These are phyloP conservation scores for Litoditis marina DNA, from an alignment of 2,888 invertebrate genomes.

Conservation along the genomic window DNA sequence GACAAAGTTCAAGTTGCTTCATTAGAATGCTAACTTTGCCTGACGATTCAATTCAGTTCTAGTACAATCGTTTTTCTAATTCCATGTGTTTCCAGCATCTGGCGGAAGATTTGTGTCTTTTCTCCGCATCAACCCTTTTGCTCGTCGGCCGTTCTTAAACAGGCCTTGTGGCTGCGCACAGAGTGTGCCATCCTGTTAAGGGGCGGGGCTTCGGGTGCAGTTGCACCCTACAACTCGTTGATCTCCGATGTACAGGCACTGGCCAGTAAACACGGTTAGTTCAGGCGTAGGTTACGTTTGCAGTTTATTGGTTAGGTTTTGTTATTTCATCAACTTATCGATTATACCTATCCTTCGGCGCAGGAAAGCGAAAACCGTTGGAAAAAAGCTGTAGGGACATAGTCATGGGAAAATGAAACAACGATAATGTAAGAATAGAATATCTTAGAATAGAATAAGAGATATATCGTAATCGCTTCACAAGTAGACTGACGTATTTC, in stretches of 20 bases:
- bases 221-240: constrained; percentile 36
- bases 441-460: too few relatives aligned
- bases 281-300: too few relatives aligned
- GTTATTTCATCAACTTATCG: too few relatives aligned
- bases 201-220: constrained; percentile 19
- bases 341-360: too few relatives aligned
- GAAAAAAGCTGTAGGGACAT: too few relatives aligned
- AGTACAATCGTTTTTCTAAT: background rate
- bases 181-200: constrained; percentile 42
- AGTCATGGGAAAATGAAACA: too few relatives aligned
- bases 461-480: too few relatives aligned
- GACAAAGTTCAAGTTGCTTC: background rate
- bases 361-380: too few relatives aligned
- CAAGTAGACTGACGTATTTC: too few relatives aligned
- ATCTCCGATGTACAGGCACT: constrained; percentile 35
- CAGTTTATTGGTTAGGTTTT: too few relatives aligned
- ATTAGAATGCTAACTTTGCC: too few relatives aligned
- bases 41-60: background rate
- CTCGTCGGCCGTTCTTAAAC: constrained; percentile 28
- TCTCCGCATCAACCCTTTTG: constrained; percentile 25
- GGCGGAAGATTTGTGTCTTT: constrained; percentile 52
- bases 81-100: constrained; percentile 47
- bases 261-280: constrained; percentile 30
- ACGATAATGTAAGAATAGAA: too few relatives aligned
- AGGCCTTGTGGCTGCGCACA: constrained; percentile 41